Evolutionary conservation across 64 coral and sea anemone genomes (phyloP), one percentile per base, ranked within the genome.

Genomic region (Platygyra sinensis): DNA sequence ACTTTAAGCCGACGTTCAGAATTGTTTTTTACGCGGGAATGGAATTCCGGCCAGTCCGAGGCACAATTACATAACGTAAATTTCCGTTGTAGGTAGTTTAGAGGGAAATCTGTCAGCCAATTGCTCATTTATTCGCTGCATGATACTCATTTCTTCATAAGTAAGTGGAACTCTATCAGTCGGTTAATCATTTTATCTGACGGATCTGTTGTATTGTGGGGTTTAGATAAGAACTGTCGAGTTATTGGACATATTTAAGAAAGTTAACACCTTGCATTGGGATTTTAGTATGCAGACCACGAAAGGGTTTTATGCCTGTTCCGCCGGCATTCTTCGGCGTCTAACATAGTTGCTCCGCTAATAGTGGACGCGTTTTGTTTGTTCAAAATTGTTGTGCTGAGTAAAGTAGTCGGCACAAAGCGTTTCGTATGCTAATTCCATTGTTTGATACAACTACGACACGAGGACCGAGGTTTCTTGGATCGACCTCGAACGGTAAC

Each of bases 181-280:
- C 65, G 62, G 81, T 63, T 85, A 85, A 85, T 85, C 38, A 51
- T 67, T 61, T 83, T 85, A 85, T 85, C 62, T 71, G 30, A 71
- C 22, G 31, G 24, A 85, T 85, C 62, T 72, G 59, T 83, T 57
- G 54, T 83, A 19, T 85, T 27, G 10, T 71, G 63, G 17, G 72
- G 63, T 85, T 85, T 2, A 50, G 62, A 85, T 85, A 72, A 85
- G 36, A 46, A 72, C 63, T 72, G 63, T 27, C 22, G 38, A 51
- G 38, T 85, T 85, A 51, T 10, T 69, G 65, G 22, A 11, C 25
- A n/a, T 69, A n/a, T n/a, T n/a, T n/a, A n/a, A n/a, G n/a, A n/a
- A 69, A 69, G 9, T 2, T 69, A 27, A 69, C 25, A 57, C 22
- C 22, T n/a, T n/a, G 33, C 33, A 36, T 36, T 36, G 65, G 6